Base-by-base conservation (phyloP, 2,888 invertebrate genomes). In the Meloe dianella region DNA sequence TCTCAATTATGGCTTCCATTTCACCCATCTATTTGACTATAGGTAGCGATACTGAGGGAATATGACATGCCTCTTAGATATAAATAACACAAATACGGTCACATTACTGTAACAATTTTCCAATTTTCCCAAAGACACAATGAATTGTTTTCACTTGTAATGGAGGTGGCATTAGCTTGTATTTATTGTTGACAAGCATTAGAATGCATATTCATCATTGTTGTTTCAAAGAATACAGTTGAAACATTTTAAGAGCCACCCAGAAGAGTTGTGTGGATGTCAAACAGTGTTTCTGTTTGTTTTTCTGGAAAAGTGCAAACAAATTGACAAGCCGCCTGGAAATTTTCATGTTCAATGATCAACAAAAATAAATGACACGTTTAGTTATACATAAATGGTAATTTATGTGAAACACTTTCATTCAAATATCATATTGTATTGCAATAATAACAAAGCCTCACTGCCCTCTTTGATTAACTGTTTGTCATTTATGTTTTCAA, bases 181-280 rank as follows among this genome's bases (percentile, higher is more conserved):
- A 47, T 47, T 47, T 47, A 47, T 47, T 47, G 47, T 47, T 47
- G 9, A n/a, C 47, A 47, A 47, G 22, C 20, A 22, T 47, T 64
- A 62, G 64, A 64, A 67, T 67, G 67, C 67, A 67, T 67, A 67
- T 67, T 67, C 67, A 67, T 67, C 67, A 67, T 67, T 67, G 61
- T 59, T 54, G 60, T 47, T 47, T 9, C 22, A 60, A 60, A 61
- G 60, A 67, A 64, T 29, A 54, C 60, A 60, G 41, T 47, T 12
- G 60, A 47, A 60, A 58, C 22, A 12, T 60, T 60, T 60, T 29
- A 22, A 41, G 47, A 41, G 12, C 14, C 9, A 47, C 22, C 20
- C 9, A 20, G 17, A 1, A 9, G 20, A 47, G 20, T 47, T 47
- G 20, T 20, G 47, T 47, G 41, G 41, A 47, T 20, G 20, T 47